Evolutionary conservation across 2,888 invertebrate genomes (phyloP).

Genomic region (Adelognathus sp.): DNA sequence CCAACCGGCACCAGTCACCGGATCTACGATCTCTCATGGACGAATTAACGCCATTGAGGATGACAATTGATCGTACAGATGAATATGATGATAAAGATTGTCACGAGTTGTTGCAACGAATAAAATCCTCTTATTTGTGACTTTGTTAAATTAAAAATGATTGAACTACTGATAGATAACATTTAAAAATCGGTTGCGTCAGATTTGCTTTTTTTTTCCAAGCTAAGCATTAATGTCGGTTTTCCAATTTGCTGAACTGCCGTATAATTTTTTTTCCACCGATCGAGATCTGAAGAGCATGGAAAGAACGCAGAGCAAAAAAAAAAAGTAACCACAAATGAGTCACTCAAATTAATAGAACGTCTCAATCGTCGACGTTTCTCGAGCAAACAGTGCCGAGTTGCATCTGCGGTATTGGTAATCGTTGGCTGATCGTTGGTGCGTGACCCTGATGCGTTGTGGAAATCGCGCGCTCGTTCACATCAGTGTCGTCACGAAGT

Average conservation of each 20-base stretch:
- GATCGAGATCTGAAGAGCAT: not conserved
- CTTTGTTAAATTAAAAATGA: too few species aligned
- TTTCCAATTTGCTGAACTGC: too few species aligned
- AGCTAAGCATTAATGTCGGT: too few species aligned
- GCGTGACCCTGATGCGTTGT: slow-evolving; percentile 39
- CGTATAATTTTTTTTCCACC: not conserved
- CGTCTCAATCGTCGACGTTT: slow-evolving; percentile 3
- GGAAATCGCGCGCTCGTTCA: not conserved
- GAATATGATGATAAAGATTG: not conserved
- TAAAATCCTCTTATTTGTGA: too few species aligned
- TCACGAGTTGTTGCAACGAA: too few species aligned
- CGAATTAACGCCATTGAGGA: not conserved
- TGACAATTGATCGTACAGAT: too few species aligned
- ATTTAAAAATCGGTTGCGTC: too few species aligned
- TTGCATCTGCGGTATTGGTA: slow-evolving; percentile 18
- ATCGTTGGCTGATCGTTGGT: slow-evolving; percentile 18
- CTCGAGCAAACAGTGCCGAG: not conserved
- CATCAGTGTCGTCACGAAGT: slow-evolving; percentile 33
- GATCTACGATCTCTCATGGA: not conserved
- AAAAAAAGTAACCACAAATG: not conserved
- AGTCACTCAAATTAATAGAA: slow-evolving; percentile 20
- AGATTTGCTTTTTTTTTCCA: too few species aligned
- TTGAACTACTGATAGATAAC: too few species aligned
- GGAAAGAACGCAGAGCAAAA: not conserved
- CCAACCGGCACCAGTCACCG: not conserved